Evolutionary conservation across 2,888 invertebrate genomes (phyloP).

Genomic region (Colostygia pectinataria): DNA sequence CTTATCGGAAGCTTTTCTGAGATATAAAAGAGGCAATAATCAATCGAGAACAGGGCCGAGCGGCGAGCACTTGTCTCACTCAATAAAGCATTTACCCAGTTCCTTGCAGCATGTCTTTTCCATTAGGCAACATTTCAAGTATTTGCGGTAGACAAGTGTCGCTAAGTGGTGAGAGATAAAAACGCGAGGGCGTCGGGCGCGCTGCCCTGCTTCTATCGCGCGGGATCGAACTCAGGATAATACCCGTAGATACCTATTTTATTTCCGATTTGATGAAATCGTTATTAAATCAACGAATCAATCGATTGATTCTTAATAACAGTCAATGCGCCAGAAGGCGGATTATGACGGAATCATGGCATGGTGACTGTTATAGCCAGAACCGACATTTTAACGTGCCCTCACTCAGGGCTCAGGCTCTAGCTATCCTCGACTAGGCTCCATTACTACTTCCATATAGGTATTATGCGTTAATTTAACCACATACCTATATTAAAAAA

Average conservation of each 20-base stretch:
- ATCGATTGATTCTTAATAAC: too few relatives aligned
- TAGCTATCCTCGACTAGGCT: too few relatives aligned
- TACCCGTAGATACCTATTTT: background rate
- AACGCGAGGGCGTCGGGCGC: constrained; percentile 43
- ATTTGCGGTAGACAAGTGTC: constrained; percentile 76
- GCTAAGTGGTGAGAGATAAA: constrained; percentile 69
- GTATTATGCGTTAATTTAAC: too few relatives aligned
- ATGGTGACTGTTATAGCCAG: too few relatives aligned
- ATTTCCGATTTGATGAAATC: constrained; percentile 1
- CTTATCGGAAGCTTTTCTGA: background rate
- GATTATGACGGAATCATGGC: too few relatives aligned
- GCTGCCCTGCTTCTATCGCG: too few relatives aligned
- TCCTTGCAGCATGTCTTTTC: constrained; percentile 79
- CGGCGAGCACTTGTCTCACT: constrained; percentile 70
- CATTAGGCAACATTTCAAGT: constrained; percentile 78
- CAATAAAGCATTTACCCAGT: constrained; percentile 80
- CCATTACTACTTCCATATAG: too few relatives aligned
- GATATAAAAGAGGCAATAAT: constrained; percentile 40
- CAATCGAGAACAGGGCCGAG: constrained; percentile 59
- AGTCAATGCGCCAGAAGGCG: too few relatives aligned
- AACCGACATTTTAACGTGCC: too few relatives aligned
- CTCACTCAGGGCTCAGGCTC: too few relatives aligned
- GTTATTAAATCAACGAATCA: background rate
- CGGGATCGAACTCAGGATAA: constrained; percentile 2
- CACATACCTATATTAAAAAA: too few relatives aligned